Evolutionary conservation across 2,113 vertebrate species (phyloP).

Genomic region (Dasyurus viverrinus): DNA sequence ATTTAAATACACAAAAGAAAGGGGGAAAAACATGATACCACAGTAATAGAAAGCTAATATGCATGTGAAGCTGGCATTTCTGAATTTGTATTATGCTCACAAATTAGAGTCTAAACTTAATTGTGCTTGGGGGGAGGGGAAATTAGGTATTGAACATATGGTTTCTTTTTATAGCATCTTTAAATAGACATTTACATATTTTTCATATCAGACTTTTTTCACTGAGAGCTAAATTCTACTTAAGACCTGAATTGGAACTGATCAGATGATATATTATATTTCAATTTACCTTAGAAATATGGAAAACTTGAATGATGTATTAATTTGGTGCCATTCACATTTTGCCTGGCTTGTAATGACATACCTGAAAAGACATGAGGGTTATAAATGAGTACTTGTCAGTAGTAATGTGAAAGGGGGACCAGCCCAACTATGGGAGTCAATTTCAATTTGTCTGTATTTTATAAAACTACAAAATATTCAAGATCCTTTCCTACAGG

Average conservation of each 20-base stretch:
- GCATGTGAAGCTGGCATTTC: neutral
- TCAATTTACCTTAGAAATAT: conserved; percentile 52
- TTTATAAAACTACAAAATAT: conserved; percentile 51
- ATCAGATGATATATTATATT: conserved; percentile 50
- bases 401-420: conserved; percentile 39
- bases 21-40: neutral
- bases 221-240: conserved; percentile 54
- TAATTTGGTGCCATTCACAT: conserved; percentile 51
- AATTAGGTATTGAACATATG: conserved; percentile 62
- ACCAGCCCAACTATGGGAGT: conserved; percentile 39
- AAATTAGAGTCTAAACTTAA: conserved; percentile 29
- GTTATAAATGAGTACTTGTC: conserved; percentile 56
- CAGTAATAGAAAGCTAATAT: neutral
- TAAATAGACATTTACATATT: conserved; percentile 67
- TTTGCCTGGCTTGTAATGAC: conserved; percentile 61
- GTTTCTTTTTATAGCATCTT: conserved; percentile 71
- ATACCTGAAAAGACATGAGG: conserved; percentile 56
- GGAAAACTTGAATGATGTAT: conserved; percentile 36
- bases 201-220: conserved; percentile 46
- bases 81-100: conserved; percentile 44
- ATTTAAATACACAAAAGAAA: neutral
- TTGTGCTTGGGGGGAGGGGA: conserved; percentile 7
- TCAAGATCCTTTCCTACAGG: conserved; percentile 43
- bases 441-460: conserved; percentile 52
- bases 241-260: conserved; percentile 49